Evolutionary conservation across 2,797 vertebrate species (phyloP), one percentile per base, ranked within the genome.

Genomic region (Chloroceryle amazona): DNA sequence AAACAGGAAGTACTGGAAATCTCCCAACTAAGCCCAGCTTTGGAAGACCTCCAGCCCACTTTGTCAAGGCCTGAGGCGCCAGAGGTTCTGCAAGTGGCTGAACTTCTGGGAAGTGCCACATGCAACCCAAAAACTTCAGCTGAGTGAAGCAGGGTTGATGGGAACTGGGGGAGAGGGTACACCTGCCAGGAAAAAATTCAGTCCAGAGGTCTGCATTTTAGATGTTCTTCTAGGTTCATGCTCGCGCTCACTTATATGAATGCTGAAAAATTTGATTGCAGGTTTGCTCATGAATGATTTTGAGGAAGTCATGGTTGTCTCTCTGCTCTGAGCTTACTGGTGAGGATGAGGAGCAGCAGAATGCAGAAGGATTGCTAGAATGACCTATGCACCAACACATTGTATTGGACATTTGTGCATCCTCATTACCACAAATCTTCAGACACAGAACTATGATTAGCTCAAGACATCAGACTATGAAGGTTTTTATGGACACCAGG

Each of bases 41-140:
- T 97, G 95, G 94, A 94, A 90, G 61, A 44, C 22, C 81, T 96
- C 94, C 90, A 93, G 57, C 31, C 57, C 63, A 80, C 29, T 93
- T 73, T 85, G 63, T 84, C 4, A 0, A 65, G 74, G 67, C 74
- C 55, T 71, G 74, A 79, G 73, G 83, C 78, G 85, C 86, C 86
- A 86, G 74, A 23, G 78, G 78, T 80, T 97, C 93, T 90, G 71
- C n/a, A 75, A 79, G 62, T 42, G 25, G 14, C 31, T 95, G 76
- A 95, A 82, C 39, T 94, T 88, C 86, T 80, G 91, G 86, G 70
- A 94, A 89, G 72, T 80, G 67, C 22, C 29, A 75, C 37, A 9
- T 3, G 10, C 20, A 76, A 42, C 49, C 26, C 74, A 51, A 76
- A 78, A 67, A 54, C 28, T 79, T 63, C 46, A 65, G 28, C n/a